Evolutionary conservation across 2,888 invertebrate species (phyloP).

Genomic region (Cistogaster globosa): DNA sequence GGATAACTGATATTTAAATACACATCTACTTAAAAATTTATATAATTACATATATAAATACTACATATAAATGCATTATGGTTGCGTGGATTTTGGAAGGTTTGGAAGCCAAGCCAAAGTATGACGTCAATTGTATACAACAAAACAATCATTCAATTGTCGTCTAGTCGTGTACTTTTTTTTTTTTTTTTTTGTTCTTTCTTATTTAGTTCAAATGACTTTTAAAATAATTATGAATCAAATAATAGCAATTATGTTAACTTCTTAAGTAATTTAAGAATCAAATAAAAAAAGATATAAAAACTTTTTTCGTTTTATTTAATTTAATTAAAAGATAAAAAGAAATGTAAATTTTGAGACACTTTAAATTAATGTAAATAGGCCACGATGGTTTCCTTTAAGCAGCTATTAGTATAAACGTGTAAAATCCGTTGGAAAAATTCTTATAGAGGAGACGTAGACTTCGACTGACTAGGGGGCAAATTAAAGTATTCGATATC

Average conservation of each 20-base stretch:
- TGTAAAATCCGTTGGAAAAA: too few species aligned
- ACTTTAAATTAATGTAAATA: too few species aligned
- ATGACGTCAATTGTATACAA: too few species aligned
- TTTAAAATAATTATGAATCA: constrained; percentile 59
- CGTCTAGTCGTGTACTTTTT: constrained; percentile 43
- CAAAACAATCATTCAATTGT: constrained; percentile 32
- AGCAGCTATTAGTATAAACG: too few species aligned
- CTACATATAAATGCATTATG: constrained; percentile 7
- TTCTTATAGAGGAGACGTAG: too few species aligned
- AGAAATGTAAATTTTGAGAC: too few species aligned
- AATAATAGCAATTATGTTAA: constrained; percentile 56
- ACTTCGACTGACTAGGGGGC: too few species aligned
- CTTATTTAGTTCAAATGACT: constrained; percentile 70
- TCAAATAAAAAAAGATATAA: constrained; percentile 34
- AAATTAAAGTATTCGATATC: too few species aligned
- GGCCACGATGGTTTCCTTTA: too few species aligned
- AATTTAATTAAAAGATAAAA: background rate
- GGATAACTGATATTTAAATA: constrained; percentile 41
- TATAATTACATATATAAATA: constrained; percentile 45
- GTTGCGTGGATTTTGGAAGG: constrained; percentile 31
- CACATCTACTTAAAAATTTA: background rate
- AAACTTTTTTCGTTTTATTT: background rate
- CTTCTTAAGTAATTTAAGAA: constrained; percentile 51
- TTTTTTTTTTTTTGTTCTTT: too few species aligned
- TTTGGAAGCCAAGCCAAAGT: constrained; percentile 69